Percentiles rank a stretch among this genome's conserved stretches.
phyloP scores from a whole-genome alignment of 2,888 invertebrate genomes.

The Tuberolachnus salignus region DNA sequence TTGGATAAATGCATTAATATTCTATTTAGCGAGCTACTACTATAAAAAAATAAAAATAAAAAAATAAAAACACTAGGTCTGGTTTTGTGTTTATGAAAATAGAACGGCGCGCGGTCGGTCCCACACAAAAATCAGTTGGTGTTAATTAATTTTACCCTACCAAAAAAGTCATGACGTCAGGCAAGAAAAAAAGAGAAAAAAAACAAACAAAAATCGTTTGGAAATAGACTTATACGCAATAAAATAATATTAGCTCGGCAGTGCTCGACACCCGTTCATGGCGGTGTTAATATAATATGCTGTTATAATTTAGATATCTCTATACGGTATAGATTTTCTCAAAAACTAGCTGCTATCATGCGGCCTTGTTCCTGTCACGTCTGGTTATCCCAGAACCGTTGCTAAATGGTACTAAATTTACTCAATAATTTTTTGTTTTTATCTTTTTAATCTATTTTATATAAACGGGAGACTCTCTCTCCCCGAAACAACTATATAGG shows the following conservation, averaged over 20 bases:
- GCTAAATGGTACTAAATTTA: no score
- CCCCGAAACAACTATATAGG: no score
- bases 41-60: neutral
- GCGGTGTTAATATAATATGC: no score
- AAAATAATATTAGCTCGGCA: neutral
- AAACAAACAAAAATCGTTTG: neutral
- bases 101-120: neutral
- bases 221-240: slow-evolving; percentile 20
- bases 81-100: slow-evolving; percentile 31
- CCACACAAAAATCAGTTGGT: slow-evolving; percentile 27
- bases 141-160: slow-evolving; percentile 12
- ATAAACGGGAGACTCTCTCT: no score
- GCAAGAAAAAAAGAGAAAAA: neutral
- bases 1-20: slow-evolving; percentile 4
- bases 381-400: no score
- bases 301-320: no score
- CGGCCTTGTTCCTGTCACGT: no score
- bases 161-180: slow-evolving; percentile 38
- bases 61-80: slow-evolving; percentile 12
- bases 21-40: neutral
- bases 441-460: no score
- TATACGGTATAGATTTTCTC: no score
- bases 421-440: no score
- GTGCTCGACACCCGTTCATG: neutral
- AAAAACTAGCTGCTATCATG: no score